Conservation (phyloP, 2,888 invertebrate species). For the Andrena bicolor region DNA sequence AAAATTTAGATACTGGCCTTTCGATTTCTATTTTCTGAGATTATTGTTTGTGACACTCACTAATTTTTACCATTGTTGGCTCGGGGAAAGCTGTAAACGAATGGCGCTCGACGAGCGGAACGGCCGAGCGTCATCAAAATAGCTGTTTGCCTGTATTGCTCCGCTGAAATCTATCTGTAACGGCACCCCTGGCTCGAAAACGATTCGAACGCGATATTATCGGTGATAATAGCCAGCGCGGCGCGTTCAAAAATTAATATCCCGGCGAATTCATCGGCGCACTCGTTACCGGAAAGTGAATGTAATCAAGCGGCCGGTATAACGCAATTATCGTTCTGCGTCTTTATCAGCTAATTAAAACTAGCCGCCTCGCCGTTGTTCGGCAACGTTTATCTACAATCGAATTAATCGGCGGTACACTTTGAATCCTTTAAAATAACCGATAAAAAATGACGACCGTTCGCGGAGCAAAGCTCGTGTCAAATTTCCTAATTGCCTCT, state of each 20-base stretch:
- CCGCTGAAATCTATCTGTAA: conserved; percentile 50
- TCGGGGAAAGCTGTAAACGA: conserved; percentile 24
- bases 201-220: conserved; percentile 69
- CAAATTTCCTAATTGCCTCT: conserved; percentile 19
- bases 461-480: background rate
- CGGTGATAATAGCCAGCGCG: conserved; percentile 63
- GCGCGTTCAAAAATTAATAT: conserved; percentile 71
- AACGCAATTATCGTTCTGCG: conserved; percentile 70
- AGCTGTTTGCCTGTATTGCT: conserved; percentile 3
- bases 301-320: conserved; percentile 73
- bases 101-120: background rate
- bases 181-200: conserved; percentile 51
- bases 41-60: too few species aligned
- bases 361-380: conserved; percentile 55
- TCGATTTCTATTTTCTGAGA: too few species aligned
- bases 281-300: conserved; percentile 67
- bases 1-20: too few species aligned
- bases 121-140: conserved; percentile 4
- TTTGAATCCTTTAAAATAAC: conserved; percentile 39
- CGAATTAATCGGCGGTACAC: conserved; percentile 32
- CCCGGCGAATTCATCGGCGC: conserved; percentile 54
- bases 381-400: conserved; percentile 57
- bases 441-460: background rate
- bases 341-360: conserved; percentile 76
- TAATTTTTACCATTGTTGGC: background rate